Conservation (phyloP, 2,113 vertebrate species). For the Sisor rabdophorus region DNA sequence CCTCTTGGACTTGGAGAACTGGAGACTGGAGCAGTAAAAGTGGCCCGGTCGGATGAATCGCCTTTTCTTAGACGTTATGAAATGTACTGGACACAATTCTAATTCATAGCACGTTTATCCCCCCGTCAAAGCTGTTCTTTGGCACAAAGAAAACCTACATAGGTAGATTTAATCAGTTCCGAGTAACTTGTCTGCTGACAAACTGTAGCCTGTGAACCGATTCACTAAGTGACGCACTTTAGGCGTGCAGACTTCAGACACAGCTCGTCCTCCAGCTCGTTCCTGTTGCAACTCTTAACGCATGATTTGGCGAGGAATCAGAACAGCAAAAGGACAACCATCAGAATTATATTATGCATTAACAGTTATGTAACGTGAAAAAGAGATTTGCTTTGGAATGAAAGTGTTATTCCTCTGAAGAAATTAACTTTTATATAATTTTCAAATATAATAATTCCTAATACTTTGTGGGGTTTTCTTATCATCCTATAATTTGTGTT, state of each 20-base stretch:
- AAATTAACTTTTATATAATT: background rate
- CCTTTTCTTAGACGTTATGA: no score
- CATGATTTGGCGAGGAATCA: background rate
- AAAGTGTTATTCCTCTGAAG: background rate
- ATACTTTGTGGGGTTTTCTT: background rate
- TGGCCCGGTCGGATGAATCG: no score
- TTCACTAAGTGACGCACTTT: background rate
- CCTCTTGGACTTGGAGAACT: no score
- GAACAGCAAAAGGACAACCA: background rate
- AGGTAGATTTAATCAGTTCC: no score
- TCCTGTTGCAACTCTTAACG: background rate
- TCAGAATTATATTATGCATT: background rate
- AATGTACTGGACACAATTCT: no score
- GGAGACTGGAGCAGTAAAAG: no score
- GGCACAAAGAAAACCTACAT: no score
- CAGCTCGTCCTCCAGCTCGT: background rate
- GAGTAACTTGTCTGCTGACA: background rate
- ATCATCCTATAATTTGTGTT: no score
- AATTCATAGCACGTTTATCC: no score
- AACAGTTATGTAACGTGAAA: background rate
- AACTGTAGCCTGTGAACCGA: background rate
- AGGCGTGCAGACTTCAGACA: background rate
- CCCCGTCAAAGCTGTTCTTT: no score
- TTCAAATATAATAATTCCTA: background rate
- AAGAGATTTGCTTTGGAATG: background rate